Evolutionary conservation across 1,140 invertebrate genomes (phyloP), one percentile per base, ranked within the genome.

Genomic region (Diachasma alloeum): DNA sequence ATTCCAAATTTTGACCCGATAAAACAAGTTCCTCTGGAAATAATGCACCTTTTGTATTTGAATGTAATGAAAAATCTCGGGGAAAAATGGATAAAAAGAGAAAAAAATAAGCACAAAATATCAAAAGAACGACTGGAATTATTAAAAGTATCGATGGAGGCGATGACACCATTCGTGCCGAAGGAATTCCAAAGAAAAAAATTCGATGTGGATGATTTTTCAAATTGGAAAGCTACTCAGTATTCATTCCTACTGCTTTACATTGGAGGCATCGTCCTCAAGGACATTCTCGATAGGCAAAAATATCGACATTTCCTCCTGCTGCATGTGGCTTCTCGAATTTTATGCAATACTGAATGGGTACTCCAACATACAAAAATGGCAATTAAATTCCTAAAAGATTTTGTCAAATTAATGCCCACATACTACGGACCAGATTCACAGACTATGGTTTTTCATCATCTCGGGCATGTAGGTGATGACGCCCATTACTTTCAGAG

Each of bases 151-250:
- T 22, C 6, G 19, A 59, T 59, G 22, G 22, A 22, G 9, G 8
- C n/a, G 1, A 4, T 59, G 1, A 59, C 56, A 59, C n/a, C 15
- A 1, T 59, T 19, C 22, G 56, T 59, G 4, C 56, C 72, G 3
- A 5, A 15, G 26, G 74, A 76, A n/a, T 76, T 76, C 70, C 74
- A 76, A 70, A 44, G 74, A 42, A 76, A 76, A 10, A 68, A 3
- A 10, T 37, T 44, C 26, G 22, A 68, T 46, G n/a, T 53, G 53
- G n/a, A n/a, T n/a, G n/a, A n/a, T n/a, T n/a, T n/a, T n/a, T n/a
- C n/a, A n/a, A n/a, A n/a, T n/a, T n/a, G 74, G 74, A 70, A 76
- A 37, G 74, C 66, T 10, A 48, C 66, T 4, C 63, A 76, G 37
- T 76, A 11, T 37, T n/a, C 66, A 44, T 76, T 76, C 48, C 19